These are phyloP conservation scores for Coleophora flavipennella DNA, from an alignment of 2,888 invertebrate genomes.

Conservation along the genomic window DNA sequence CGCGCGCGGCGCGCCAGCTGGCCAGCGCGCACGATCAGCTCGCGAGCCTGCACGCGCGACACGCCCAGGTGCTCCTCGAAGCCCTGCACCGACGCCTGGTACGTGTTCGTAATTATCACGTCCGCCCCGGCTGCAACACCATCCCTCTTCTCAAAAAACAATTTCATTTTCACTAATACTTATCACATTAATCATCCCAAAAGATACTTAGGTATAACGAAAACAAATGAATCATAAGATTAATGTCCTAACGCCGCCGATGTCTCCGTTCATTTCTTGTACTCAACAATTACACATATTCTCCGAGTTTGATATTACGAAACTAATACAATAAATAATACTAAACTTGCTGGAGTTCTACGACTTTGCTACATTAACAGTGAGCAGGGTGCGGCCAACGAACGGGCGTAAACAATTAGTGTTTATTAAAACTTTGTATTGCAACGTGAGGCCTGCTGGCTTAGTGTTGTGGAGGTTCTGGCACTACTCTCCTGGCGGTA, in stretches of 20 bases:
- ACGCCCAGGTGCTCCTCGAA: slow-evolving; percentile 82
- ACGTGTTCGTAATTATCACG: slow-evolving; percentile 89
- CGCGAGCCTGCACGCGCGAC: slow-evolving; percentile 76
- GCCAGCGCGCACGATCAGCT: slow-evolving; percentile 83
- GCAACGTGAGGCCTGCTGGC: slow-evolving; percentile 41
- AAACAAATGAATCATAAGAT: slow-evolving; percentile 44
- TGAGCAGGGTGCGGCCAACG: slow-evolving; percentile 51
- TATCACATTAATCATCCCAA: slow-evolving; percentile 34
- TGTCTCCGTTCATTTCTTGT: slow-evolving; percentile 33
- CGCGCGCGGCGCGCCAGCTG: slow-evolving; percentile 81
- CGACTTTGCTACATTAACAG: slow-evolving; percentile 31
- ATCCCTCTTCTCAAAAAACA: slow-evolving; percentile 13
- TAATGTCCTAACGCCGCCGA: slow-evolving; percentile 32
- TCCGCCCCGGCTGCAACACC: slow-evolving; percentile 84
- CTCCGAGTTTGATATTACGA: slow-evolving; percentile 32
- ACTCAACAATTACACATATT: slow-evolving; percentile 28
- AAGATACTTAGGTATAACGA: slow-evolving; percentile 34
- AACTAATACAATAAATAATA: slow-evolving; percentile 55
- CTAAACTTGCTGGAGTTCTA: slow-evolving; percentile 39
- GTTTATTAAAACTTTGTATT: slow-evolving; percentile 61
- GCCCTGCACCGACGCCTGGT: slow-evolving; percentile 87
- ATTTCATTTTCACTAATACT: slow-evolving; percentile 13
- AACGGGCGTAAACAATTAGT: slow-evolving; percentile 59
- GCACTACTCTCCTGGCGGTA: slow-evolving; percentile 28
- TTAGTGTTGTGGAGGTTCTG: slow-evolving; percentile 41